A percentile compares a stretch with the other conserved stretches of the same genome.
phyloP scores from a whole-genome alignment of 2,113 vertebrate genomes.

The Puntigrus tetrazona region DNA sequence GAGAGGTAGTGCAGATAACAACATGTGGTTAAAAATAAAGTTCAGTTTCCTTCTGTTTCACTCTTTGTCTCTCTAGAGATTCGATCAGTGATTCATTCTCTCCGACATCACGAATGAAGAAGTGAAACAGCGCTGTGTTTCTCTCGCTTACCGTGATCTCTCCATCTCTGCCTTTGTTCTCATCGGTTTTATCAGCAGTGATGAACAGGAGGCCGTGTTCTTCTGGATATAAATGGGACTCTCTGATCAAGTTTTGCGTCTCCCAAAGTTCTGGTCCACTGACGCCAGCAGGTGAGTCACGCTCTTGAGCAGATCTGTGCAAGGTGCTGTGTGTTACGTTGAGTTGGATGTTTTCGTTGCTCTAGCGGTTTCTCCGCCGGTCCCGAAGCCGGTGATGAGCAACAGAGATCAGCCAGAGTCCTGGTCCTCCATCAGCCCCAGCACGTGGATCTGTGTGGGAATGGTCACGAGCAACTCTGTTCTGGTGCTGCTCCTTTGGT shows the following conservation, averaged over 20 bases:
- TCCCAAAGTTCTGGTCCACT: rapidly evolving
- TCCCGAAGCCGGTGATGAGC: not conserved
- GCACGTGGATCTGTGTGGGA: slow-evolving; percentile 63
- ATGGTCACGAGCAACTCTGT: slow-evolving; percentile 58
- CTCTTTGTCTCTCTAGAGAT: slow-evolving; percentile 47
- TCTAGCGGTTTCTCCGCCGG: not conserved
- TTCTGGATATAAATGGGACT: not conserved
- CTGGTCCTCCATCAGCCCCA: slow-evolving; percentile 40
- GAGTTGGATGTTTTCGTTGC: not conserved
- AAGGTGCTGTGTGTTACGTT: not conserved
- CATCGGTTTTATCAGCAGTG: not conserved
- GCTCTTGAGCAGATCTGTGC: not conserved
- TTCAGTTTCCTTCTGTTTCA: not conserved
- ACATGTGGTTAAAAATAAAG: not conserved
- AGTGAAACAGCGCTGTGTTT: slow-evolving; percentile 67
- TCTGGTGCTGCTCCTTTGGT: slow-evolving; percentile 66
- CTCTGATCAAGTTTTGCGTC: not conserved
- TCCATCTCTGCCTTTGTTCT: slow-evolving; percentile 9
- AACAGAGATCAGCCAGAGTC: not conserved
- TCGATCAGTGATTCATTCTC: slow-evolving; percentile 64
- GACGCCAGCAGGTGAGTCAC: slow-evolving; percentile 19
- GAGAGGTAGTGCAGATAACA: not conserved
- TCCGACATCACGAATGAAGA: slow-evolving; percentile 66
- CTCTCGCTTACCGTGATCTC: slow-evolving; percentile 31
- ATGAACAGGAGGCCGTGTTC: not conserved